Conservation (phyloP, 2,113 vertebrate species). For the Heterotilapia buettikoferi region DNA sequence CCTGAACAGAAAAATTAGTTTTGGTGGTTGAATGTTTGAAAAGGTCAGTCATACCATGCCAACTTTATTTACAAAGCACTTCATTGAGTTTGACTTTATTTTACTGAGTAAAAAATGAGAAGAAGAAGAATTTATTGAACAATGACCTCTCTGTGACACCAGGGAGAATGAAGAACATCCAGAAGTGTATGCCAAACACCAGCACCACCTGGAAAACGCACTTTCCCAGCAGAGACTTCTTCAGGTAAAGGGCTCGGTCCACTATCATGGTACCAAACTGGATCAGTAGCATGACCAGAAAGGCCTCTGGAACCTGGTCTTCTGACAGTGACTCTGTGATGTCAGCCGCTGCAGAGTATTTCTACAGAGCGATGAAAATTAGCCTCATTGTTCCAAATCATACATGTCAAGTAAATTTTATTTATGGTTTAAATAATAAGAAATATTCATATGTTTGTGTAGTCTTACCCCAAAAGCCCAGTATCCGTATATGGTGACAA, state of each 20-base stretch:
- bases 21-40: not conserved
- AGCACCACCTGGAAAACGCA: constrained; percentile 74
- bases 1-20: not conserved
- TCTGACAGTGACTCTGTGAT: constrained; percentile 75
- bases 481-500: constrained; percentile 74
- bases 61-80: not conserved
- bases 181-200: constrained; percentile 77
- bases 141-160: constrained; percentile 75
- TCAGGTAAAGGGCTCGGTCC: constrained; percentile 74
- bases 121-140: not conserved
- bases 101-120: not conserved
- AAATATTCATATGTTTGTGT: not conserved
- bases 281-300: constrained; percentile 76
- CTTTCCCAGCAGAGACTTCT: constrained; percentile 74
- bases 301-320: constrained; percentile 75
- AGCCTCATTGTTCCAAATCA: not conserved
- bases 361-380: constrained; percentile 43
- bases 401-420: not conserved
- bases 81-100: not conserved
- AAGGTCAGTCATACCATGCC: not conserved
- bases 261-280: constrained; percentile 76
- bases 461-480: constrained; percentile 73
- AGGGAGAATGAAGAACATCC: constrained; percentile 79
- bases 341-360: constrained; percentile 67
- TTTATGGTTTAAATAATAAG: not conserved